Conservation (phyloP, 92 coral and sea anemone species). For the Chrysogorgia sp. region DNA sequence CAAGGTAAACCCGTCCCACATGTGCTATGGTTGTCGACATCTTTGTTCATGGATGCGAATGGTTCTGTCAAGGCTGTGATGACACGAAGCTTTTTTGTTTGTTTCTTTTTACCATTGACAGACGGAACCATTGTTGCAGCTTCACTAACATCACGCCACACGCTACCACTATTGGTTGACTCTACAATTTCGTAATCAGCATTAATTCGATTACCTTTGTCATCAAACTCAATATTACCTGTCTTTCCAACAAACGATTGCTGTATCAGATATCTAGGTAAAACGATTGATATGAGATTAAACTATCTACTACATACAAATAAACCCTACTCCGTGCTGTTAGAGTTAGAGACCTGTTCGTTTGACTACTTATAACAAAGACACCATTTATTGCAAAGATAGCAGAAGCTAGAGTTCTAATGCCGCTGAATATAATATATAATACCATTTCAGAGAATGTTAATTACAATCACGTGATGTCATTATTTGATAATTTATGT, state of each 20-base stretch:
- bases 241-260: slow-evolving; percentile 54
- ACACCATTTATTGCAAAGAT: no score
- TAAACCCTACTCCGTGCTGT: no score
- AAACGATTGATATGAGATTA: no score
- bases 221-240: slow-evolving; percentile 59
- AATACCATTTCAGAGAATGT: no score
- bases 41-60: slow-evolving; percentile 40
- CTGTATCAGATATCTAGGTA: slow-evolving; percentile 9
- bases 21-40: background rate
- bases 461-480: no score
- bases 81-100: slow-evolving; percentile 45
- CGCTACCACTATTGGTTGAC: background rate
- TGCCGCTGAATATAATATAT: no score
- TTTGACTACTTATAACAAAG: no score
- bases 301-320: no score
- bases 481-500: no score
- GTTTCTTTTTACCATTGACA: background rate
- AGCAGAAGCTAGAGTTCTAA: no score
- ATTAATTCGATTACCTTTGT: slow-evolving; percentile 60
- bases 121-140: background rate
- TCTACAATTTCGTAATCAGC: slow-evolving; percentile 65
- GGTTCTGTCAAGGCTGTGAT: slow-evolving; percentile 65
- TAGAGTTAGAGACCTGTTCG: no score
- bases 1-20: slow-evolving; percentile 36
- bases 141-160: background rate